A percentile compares a stretch with the other conserved stretches of the same genome.
phyloP scores from a whole-genome alignment of 1,140 invertebrate genomes.

The Frieseomelitta varia region DNA sequence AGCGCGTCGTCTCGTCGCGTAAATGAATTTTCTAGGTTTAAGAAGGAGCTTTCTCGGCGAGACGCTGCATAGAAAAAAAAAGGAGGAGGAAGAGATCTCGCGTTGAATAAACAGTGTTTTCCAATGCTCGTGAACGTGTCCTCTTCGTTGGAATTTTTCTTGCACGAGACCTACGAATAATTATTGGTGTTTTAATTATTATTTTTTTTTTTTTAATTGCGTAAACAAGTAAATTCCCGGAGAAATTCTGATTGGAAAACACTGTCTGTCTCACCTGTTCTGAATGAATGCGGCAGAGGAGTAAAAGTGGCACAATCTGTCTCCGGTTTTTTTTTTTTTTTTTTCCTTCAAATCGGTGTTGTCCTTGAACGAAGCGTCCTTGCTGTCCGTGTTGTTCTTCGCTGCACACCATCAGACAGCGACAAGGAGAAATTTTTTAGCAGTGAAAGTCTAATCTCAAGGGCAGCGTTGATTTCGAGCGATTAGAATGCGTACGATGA shows the following conservation, averaged over 20 bases:
- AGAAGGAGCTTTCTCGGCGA: conserved; percentile 52
- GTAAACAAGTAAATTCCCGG: background rate
- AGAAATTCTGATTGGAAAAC: conserved; percentile 8
- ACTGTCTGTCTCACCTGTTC: conserved; percentile 2
- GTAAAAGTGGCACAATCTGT: background rate
- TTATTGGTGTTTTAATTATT: background rate
- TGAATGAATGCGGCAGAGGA: background rate
- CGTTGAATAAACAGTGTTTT: conserved; percentile 14
- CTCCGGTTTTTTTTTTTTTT: background rate
- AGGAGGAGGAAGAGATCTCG: background rate
- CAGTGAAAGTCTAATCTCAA: too few relatives aligned
- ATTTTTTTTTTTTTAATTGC: background rate
- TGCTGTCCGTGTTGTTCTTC: background rate
- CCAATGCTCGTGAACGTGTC: background rate
- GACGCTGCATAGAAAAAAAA: conserved; percentile 44
- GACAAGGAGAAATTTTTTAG: background rate
- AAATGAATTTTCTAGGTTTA: conserved; percentile 57
- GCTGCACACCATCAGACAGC: background rate
- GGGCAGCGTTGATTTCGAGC: background rate
- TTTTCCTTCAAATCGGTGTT: background rate
- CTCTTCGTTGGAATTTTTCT: too few relatives aligned
- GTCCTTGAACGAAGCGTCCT: background rate
- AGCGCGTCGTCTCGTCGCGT: conserved; percentile 29
- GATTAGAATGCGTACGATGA: background rate
- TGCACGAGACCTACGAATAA: background rate